Conservation (phyloP, 64 coral and sea anemone species). For the Stichodactyla helianthus region DNA sequence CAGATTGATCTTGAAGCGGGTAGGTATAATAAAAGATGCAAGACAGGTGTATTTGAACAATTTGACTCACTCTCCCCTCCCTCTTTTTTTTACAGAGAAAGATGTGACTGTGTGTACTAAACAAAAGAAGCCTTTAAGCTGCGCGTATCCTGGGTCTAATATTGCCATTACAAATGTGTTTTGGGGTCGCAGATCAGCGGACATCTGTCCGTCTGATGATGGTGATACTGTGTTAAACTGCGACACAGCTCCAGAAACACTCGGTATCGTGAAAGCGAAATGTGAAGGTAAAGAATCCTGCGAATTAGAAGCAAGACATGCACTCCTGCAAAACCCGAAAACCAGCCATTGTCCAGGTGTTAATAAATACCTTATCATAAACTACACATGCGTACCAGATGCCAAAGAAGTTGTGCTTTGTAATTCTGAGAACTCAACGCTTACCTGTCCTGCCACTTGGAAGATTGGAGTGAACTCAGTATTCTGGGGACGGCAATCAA, state of each 20-base stretch:
- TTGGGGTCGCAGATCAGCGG: constrained; percentile 66
- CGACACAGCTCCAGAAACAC: constrained; percentile 75
- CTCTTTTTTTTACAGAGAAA: constrained; percentile 59
- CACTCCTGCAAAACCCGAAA: constrained; percentile 74
- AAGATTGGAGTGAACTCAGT: constrained; percentile 95
- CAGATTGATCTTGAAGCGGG: constrained; percentile 88
- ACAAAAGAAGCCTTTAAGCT: constrained; percentile 85
- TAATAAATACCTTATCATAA: constrained; percentile 90
- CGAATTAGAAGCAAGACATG: constrained; percentile 87
- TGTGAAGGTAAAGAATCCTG: constrained; percentile 97
- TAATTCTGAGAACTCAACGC: constrained; percentile 88
- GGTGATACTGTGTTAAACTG: constrained; percentile 86
- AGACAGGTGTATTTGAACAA: not conserved
- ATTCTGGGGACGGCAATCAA: constrained; percentile 95
- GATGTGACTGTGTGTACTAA: constrained; percentile 78
- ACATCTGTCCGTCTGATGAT: constrained; percentile 81
- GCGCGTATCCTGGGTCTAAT: constrained; percentile 82
- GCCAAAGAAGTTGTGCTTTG: constrained; percentile 93
- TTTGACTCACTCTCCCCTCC: not conserved
- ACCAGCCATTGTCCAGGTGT: constrained; percentile 79
- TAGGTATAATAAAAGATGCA: not conserved
- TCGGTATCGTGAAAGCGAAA: constrained; percentile 81
- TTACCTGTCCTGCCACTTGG: constrained; percentile 85
- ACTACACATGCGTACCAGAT: constrained; percentile 94
- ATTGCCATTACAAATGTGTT: constrained; percentile 82